Evolutionary conservation across 2,113 vertebrate genomes (phyloP).

Genomic region (Eupsittula cactorum): DNA sequence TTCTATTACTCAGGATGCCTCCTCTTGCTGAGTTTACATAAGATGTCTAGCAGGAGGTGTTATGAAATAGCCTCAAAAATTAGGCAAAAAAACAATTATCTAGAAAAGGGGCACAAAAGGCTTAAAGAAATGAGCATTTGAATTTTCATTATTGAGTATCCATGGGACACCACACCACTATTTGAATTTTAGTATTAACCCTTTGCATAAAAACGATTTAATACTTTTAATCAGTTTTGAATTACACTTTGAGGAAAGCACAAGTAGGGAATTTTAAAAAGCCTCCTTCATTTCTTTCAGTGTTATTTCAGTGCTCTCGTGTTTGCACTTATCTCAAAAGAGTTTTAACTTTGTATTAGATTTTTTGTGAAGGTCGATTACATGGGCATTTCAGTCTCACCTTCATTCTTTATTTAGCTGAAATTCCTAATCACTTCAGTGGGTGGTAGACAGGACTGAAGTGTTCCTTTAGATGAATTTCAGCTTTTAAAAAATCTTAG

Average conservation of each 20-base stretch:
- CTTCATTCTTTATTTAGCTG: constrained; percentile 63
- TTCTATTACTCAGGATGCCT: constrained; percentile 81
- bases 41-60: constrained; percentile 81
- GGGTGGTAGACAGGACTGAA: constrained; percentile 56
- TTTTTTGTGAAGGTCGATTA: constrained; percentile 64
- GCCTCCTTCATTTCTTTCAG: constrained; percentile 39
- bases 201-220: constrained; percentile 72
- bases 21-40: constrained; percentile 87
- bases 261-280: constrained; percentile 40
- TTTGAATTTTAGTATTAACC: constrained; percentile 74
- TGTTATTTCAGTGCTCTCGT: constrained; percentile 33
- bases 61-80: constrained; percentile 80
- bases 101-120: constrained; percentile 73
- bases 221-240: constrained; percentile 73
- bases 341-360: constrained; percentile 58
- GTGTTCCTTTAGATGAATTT: constrained; percentile 62
- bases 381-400: constrained; percentile 59
- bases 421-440: constrained; percentile 63
- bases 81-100: constrained; percentile 79
- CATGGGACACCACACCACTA: constrained; percentile 70
- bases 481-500: constrained; percentile 49
- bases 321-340: constrained; percentile 60
- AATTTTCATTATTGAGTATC: constrained; percentile 79
- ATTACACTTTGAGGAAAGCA: constrained; percentile 65
- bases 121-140: constrained; percentile 78